Evolutionary conservation across 2,797 vertebrate species (phyloP).

Genomic region (Molossus molossus): DNA sequence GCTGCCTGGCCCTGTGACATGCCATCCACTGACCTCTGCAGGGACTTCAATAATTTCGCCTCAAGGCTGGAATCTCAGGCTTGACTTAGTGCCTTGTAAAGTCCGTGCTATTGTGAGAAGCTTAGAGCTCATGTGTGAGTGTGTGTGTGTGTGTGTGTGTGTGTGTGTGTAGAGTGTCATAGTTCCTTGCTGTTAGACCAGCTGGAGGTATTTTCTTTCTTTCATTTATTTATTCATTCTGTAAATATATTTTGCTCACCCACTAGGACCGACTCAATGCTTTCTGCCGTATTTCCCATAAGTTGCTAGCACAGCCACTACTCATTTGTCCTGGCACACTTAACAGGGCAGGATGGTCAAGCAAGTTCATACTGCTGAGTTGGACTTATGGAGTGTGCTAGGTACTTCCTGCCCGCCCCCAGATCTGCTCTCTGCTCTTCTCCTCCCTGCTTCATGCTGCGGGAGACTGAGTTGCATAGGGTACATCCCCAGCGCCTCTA

Average conservation of each 20-base stretch:
- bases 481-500: accelerated
- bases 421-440: background rate
- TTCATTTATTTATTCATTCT: conserved; percentile 59
- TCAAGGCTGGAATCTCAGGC: background rate
- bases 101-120: background rate
- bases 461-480: background rate
- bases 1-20: background rate
- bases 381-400: background rate
- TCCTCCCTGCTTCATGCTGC: background rate
- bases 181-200: background rate
- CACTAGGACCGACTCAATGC: background rate
- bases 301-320: background rate
- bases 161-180: background rate
- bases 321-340: background rate
- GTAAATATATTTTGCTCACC: conserved; percentile 22
- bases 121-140: background rate
- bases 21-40: background rate
- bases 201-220: conserved; percentile 6
- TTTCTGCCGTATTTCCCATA: background rate
- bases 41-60: background rate
- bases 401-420: background rate
- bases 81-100: background rate
- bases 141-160: background rate
- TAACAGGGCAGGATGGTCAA: background rate
- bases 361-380: background rate